Evolutionary conservation across 2,888 invertebrate species (phyloP).

Genomic region (Tenthredo livida): DNA sequence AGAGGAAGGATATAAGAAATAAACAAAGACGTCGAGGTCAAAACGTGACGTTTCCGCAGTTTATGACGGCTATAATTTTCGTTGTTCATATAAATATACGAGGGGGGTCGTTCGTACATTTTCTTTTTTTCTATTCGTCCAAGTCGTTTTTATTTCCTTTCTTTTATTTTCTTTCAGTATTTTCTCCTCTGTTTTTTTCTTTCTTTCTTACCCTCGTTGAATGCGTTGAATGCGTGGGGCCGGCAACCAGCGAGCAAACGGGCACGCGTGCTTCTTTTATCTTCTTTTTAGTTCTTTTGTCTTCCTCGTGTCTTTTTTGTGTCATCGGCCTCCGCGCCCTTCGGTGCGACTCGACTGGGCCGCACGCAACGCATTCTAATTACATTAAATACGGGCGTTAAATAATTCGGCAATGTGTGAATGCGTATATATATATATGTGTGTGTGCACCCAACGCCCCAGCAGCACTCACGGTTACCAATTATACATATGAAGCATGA

Average conservation of each 20-base stretch:
- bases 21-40: constrained; percentile 39
- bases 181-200: not conserved
- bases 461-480: not conserved
- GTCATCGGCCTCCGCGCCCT: constrained; percentile 38
- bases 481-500: not conserved
- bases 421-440: constrained; percentile 50
- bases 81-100: constrained; percentile 22
- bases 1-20: constrained; percentile 44
- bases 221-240: constrained; percentile 37
- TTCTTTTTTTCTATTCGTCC: not conserved
- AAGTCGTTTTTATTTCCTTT: not conserved
- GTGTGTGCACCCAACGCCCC: not conserved
- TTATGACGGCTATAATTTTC: constrained; percentile 36
- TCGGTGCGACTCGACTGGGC: constrained; percentile 37
- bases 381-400: constrained; percentile 63
- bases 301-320: constrained; percentile 50
- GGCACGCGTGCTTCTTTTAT: constrained; percentile 48
- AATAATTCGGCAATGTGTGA: constrained; percentile 64
- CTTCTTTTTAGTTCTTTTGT: constrained; percentile 37
- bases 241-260: constrained; percentile 9
- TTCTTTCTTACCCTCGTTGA: not conserved
- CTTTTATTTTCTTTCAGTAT: not conserved
- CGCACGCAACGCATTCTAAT: constrained; percentile 68
- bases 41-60: constrained; percentile 47
- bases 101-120: constrained; percentile 16